Base-by-base conservation (phyloP, 2,113 vertebrate species). In the Indri indri region DNA sequence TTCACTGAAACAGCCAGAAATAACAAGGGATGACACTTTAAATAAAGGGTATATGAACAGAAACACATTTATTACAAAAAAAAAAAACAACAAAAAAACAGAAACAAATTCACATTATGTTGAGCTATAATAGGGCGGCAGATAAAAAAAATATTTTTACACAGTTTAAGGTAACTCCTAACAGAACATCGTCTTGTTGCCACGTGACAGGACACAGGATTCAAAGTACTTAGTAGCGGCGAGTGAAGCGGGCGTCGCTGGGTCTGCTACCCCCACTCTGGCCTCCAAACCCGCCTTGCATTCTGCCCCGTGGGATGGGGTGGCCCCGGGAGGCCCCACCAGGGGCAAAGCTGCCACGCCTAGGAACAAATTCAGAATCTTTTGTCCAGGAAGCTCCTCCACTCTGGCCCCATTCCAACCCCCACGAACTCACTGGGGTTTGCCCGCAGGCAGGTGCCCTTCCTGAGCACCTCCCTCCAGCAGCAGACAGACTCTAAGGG, bases 221-320 rank as follows among this genome's bases (percentile, higher is more conserved):
- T 96, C 79, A 84, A 94, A 95, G 93, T 89, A 77, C 91, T 99
- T 97, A 99, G 97, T 99, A 99, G 97, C 98, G 99, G 88, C 98
- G 98, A 70, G 98, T 99, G 97, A 99, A 99, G 76, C 98, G 99
- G 79, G 98, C 98, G 2, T 99, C 99, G 0, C 94, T 98, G n/a
- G 98, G 98, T 82, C 99, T 95, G 96, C 97, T 98, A 40, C 98
- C 98, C 76, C 99, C 97, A 73, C 98, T 98, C 96, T 99, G 99
- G 11, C 99, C 99, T 1, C 99, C 99, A 68, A 99, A 99, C 18
- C 99, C 99, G 0, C 99, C 99, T 95, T 99, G 99, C 97, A 99
- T 98, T 23, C 98, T 98, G 23, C 99, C 99, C 4, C 99, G 96
- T 0, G 99, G 99, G 98, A 99, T 99, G 96, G 99, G 98, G 82